Conservation (phyloP, 2,113 vertebrate genomes). For the Excalfactoria chinensis region DNA sequence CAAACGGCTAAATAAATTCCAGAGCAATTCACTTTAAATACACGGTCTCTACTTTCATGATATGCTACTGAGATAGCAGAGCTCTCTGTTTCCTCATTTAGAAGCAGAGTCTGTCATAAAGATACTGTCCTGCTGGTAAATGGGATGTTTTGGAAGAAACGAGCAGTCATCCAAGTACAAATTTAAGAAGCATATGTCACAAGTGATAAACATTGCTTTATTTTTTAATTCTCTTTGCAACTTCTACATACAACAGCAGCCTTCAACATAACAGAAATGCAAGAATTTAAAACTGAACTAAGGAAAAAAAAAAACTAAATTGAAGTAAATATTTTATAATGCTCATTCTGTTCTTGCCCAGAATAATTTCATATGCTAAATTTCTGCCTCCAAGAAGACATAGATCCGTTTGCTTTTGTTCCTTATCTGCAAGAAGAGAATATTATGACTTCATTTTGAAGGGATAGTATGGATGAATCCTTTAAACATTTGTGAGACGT, state of each 20-base stretch:
- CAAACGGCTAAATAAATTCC: background rate
- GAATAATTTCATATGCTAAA: background rate
- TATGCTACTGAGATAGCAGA: background rate
- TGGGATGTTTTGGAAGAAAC: slow-evolving; percentile 14
- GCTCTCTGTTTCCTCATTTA: background rate
- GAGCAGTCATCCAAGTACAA: background rate
- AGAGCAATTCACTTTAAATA: background rate
- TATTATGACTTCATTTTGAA: background rate
- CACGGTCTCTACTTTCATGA: background rate
- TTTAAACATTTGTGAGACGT: background rate
- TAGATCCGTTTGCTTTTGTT: background rate
- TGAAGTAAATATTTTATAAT: background rate
- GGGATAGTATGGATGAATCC: background rate
- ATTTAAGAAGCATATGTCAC: background rate
- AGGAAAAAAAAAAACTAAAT: background rate
- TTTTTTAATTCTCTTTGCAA: background rate
- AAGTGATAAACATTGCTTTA: background rate
- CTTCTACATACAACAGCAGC: slow-evolving; percentile 38
- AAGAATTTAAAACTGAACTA: slow-evolving; percentile 7
- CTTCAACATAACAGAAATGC: slow-evolving; percentile 37
- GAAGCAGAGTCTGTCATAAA: background rate
- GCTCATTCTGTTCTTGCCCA: background rate
- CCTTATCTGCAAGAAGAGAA: background rate
- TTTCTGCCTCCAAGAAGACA: background rate
- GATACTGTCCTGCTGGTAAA: background rate